Evolutionary conservation across 2,797 vertebrate species (phyloP), one percentile per base, ranked within the genome.

Genomic region (Euphonia xanthogaster): DNA sequence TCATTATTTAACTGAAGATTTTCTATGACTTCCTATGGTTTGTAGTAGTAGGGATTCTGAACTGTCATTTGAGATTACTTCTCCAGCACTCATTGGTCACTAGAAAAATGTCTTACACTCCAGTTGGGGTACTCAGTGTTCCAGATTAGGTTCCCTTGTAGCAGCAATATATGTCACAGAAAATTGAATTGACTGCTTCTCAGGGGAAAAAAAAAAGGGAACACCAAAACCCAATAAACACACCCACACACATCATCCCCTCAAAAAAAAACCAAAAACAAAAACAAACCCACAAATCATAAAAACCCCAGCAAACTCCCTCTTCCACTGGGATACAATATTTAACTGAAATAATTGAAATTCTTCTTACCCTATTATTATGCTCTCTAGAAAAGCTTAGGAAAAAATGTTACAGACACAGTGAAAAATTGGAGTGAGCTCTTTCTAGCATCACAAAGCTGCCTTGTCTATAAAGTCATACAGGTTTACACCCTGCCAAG

Each of bases 231-330:
- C 6, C 14, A 62, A 42, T 3, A 13, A 40, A 58, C 18, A 39
- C 30, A 20, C 20, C 21, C 2, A 20, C 15, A 33, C 54, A 33
- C 24, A 8, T 37, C 17, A 4, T 16, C 10, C 33, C 5, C 12
- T 16, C n/a, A 22, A 33, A 55, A 19, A 19, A 39, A 6, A 30
- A 10, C 7, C 18, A 22, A n/a, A n/a, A n/a, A n/a, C n/a, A n/a
- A n/a, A n/a, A n/a, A 8, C 1, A 54, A 28, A 28, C 7, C 3
- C 27, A 33, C 22, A 55, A 55, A 55, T 2, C 2, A 37, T 35
- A 35, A 37, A 50, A 25, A 18, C 0, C 3, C 11, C 16, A 27
- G 25, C 4, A 48, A 25, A 60, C 25, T 21, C 1, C 0, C 0
- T 2, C 5, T 77, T 94, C 40, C 3, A 23, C 3, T 61, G 25